These are phyloP conservation scores for Pocillopora damicornis DNA, from an alignment of 64 coral and sea anemone genomes.

Conservation along the genomic window DNA sequence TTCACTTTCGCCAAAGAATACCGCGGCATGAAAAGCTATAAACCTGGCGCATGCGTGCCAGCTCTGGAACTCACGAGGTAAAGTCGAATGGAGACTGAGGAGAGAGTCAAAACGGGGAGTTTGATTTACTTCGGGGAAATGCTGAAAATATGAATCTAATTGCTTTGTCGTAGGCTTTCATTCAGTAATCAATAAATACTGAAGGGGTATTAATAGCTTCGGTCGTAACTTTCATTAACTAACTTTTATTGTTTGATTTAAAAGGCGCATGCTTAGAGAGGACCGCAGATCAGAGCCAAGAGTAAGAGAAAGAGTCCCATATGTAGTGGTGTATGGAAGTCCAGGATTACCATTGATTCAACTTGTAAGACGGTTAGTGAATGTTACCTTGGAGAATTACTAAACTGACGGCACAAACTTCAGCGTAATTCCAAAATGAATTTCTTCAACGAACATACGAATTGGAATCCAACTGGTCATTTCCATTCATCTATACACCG, in stretches of 20 bases:
- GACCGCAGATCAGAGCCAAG: constrained; percentile 93
- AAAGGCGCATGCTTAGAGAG: constrained; percentile 78
- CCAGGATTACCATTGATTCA: constrained; percentile 91
- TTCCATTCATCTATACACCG: no score
- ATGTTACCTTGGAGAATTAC: neutral
- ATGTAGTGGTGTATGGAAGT: constrained; percentile 92
- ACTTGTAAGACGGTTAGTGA: constrained; percentile 77
- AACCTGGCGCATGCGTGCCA: constrained; percentile 86
- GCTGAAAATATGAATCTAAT: neutral
- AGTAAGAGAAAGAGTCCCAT: constrained; percentile 90
- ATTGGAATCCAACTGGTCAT: no score
- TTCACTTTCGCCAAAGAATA: constrained; percentile 96
- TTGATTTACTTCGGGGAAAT: no score
- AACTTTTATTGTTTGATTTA: neutral
- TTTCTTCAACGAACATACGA: no score
- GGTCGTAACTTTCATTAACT: neutral
- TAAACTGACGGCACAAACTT: neutral
- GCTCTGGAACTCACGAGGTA: constrained; percentile 86
- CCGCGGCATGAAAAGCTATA: constrained; percentile 82
- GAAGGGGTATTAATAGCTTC: neutral
- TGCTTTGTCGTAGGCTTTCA: neutral
- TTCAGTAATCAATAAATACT: neutral
- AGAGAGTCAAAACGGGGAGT: neutral
- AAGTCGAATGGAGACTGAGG: neutral
- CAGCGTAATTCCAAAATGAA: neutral